phyloP scores from a whole-genome alignment of 2,888 invertebrate species.

The Drosophila anomelani region DNA sequence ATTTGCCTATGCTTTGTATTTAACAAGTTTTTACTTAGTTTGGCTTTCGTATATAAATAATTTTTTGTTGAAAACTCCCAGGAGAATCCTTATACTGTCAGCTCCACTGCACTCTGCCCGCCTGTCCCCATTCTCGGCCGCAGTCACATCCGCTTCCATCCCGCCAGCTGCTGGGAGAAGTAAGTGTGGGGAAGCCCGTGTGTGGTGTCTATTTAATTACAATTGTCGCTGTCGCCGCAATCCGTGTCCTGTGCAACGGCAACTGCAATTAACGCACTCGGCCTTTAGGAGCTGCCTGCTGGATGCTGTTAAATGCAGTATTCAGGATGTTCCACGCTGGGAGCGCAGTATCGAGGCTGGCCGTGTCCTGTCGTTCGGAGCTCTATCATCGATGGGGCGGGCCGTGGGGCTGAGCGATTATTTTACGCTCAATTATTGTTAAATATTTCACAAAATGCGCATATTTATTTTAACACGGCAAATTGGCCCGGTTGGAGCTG shows the following conservation, averaged over 20 bases:
- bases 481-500: slow-evolving; percentile 53
- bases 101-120: not conserved
- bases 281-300: slow-evolving; percentile 35
- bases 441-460: slow-evolving; percentile 82
- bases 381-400: slow-evolving; percentile 48
- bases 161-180: slow-evolving; percentile 1
- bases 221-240: slow-evolving; percentile 82
- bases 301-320: slow-evolving; percentile 18
- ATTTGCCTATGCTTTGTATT: not conserved
- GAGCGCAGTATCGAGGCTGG: slow-evolving; percentile 29
- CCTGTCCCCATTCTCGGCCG: not conserved
- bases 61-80: not conserved
- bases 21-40: not conserved
- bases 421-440: slow-evolving; percentile 84
- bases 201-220: slow-evolving; percentile 83
- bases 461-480: slow-evolving; percentile 67
- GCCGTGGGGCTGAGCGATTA: slow-evolving; percentile 67
- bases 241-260: slow-evolving; percentile 71
- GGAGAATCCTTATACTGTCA: not conserved
- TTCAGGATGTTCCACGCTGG: slow-evolving; percentile 46
- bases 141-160: slow-evolving; percentile 4
- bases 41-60: not conserved
- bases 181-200: slow-evolving; percentile 42
- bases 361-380: slow-evolving; percentile 26
- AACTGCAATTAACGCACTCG: slow-evolving; percentile 64